Percentiles rank a stretch among this genome's conserved stretches.
phyloP scores from a whole-genome alignment of 1,140 invertebrate genomes.

The Lepidurus apus region DNA sequence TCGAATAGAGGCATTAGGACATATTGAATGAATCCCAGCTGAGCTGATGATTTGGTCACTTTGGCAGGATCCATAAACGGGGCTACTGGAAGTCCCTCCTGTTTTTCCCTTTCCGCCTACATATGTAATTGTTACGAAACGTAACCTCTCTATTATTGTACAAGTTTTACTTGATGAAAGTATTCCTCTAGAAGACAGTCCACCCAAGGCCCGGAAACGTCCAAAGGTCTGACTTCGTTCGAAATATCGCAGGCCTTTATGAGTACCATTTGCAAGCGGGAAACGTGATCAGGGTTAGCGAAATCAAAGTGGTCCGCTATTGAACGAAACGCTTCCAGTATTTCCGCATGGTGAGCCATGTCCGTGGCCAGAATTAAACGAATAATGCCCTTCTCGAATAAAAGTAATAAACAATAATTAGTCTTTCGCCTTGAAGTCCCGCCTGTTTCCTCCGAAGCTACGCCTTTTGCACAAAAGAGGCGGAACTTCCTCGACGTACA shows the following conservation, averaged over 20 bases:
- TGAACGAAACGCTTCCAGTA: constrained; percentile 46
- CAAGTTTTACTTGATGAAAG: constrained; percentile 44
- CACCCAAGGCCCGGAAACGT: constrained; percentile 48
- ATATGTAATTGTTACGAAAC: neutral
- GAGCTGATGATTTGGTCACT: constrained; percentile 48
- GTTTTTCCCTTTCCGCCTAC: constrained; percentile 45
- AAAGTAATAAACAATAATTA: neutral
- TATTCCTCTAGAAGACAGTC: constrained; percentile 49
- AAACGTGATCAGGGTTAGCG: constrained; percentile 40
- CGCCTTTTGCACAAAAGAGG: no score
- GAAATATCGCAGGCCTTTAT: constrained; percentile 50
- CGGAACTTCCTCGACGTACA: no score
- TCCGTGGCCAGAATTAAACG: constrained; percentile 48
- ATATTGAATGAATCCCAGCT: constrained; percentile 50
- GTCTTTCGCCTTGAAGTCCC: neutral
- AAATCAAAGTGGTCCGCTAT: constrained; percentile 41
- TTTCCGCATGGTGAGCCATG: constrained; percentile 47
- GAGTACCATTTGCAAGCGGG: constrained; percentile 47
- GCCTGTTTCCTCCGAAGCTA: no score
- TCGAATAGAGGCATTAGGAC: constrained; percentile 45
- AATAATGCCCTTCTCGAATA: constrained; percentile 42
- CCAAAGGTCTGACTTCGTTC: constrained; percentile 48
- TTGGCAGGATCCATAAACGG: constrained; percentile 50
- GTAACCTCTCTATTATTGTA: neutral
- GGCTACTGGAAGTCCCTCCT: constrained; percentile 47